phyloP scores from a whole-genome alignment of 2,113 vertebrate genomes.

The Syrrhaptes paradoxus region DNA sequence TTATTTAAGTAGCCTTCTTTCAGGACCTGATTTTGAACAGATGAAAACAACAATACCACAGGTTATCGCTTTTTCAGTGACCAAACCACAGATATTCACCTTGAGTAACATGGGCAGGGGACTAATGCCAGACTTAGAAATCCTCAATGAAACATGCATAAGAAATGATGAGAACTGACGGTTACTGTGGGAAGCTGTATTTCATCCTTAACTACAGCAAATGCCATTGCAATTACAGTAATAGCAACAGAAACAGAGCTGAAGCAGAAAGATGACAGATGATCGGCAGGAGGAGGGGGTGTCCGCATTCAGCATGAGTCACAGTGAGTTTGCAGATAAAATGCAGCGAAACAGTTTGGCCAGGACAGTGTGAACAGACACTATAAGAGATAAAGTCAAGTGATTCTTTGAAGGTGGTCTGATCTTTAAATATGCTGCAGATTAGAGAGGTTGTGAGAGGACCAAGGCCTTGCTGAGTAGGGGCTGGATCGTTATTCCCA shows the following conservation, averaged over 20 bases:
- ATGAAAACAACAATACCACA: not conserved
- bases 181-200: conserved; percentile 1
- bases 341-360: conserved; percentile 41
- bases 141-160: not conserved
- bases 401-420: conserved; percentile 62
- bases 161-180: not conserved
- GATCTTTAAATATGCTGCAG: conserved; percentile 29
- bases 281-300: not conserved
- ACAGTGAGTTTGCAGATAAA: conserved; percentile 42
- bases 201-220: not conserved
- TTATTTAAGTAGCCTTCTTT: not conserved
- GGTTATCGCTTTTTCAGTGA: not conserved
- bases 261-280: not conserved
- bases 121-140: not conserved
- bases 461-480: not conserved
- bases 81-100: not conserved
- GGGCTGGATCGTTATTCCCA: not conserved
- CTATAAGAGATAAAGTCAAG: conserved; percentile 55
- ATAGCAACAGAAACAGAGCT: not conserved
- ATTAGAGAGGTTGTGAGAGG: conserved; percentile 23
- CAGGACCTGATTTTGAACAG: not conserved
- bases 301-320: not conserved
- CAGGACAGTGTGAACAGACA: conserved; percentile 62
- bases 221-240: not conserved
- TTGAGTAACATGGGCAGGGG: not conserved